phyloP scores from a whole-genome alignment of 2,113 vertebrate species.

The Clarias batrachus region DNA sequence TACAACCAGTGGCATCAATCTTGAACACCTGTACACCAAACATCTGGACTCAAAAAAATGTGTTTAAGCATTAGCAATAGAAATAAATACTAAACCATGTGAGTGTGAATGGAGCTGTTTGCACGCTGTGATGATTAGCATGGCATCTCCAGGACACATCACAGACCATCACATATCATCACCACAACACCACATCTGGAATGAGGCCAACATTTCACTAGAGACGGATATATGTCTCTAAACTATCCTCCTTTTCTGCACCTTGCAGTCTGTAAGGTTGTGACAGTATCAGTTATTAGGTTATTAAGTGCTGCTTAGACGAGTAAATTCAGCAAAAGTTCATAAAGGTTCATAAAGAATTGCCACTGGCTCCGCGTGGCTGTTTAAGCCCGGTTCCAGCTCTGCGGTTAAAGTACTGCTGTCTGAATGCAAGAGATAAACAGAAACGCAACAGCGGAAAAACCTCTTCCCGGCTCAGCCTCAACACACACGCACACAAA shows the following conservation, averaged over 20 bases:
- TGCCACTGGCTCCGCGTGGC: slow-evolving; percentile 9
- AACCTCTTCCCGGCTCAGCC: slow-evolving; percentile 29
- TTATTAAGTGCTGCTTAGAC: neutral
- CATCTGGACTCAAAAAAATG: neutral
- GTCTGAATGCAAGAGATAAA: slow-evolving; percentile 36
- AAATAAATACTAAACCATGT: neutral
- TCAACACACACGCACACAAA: neutral
- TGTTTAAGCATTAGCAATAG: slow-evolving; percentile 6
- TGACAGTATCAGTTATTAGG: slow-evolving; percentile 2
- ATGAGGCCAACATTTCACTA: neutral
- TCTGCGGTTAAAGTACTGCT: slow-evolving; percentile 3
- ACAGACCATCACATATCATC: neutral
- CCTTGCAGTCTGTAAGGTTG: neutral
- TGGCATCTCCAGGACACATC: neutral
- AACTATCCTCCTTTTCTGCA: neutral
- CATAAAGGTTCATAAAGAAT: neutral
- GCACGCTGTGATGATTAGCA: slow-evolving; percentile 10
- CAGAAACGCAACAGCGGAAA: slow-evolving; percentile 24
- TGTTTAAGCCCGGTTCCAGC: slow-evolving; percentile 9
- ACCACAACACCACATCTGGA: neutral
- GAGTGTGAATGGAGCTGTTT: neutral
- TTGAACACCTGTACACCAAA: neutral
- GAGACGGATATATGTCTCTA: neutral
- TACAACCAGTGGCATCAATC: slow-evolving; percentile 17
- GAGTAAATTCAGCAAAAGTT: neutral